These are phyloP conservation scores for Candidula unifasciata DNA, from an alignment of 2,888 invertebrate species.

Conservation along the genomic window DNA sequence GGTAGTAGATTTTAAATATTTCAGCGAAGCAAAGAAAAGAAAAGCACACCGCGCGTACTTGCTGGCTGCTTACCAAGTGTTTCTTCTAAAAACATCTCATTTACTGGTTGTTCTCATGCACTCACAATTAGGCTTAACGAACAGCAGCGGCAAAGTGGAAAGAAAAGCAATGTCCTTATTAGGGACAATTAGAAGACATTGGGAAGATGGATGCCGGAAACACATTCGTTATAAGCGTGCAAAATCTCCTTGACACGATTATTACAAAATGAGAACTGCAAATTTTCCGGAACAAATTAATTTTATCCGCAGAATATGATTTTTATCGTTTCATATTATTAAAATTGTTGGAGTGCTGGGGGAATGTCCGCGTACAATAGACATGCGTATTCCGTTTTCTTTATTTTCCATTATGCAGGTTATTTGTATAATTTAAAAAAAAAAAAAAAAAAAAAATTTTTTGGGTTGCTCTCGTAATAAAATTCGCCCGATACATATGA, in stretches of 20 bases:
- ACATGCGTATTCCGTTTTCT: not conserved
- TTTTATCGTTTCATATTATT: not conserved
- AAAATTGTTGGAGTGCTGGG: not conserved
- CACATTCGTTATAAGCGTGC: slow-evolving; percentile 21
- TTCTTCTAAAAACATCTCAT: not conserved
- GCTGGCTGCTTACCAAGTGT: not conserved
- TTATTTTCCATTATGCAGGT: not conserved
- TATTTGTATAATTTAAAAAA: no score
- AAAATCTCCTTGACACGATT: slow-evolving; percentile 29
- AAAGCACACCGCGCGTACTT: not conserved
- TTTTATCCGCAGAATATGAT: slow-evolving; percentile 18
- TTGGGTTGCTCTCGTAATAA: not conserved
- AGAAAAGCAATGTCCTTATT: slow-evolving; percentile 14
- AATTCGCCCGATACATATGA: not conserved
- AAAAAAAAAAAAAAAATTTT: not conserved
- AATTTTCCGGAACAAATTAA: slow-evolving; percentile 36
- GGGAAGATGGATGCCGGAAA: slow-evolving; percentile 16
- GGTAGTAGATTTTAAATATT: not conserved
- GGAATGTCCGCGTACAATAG: not conserved
- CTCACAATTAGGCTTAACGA: slow-evolving; percentile 16
- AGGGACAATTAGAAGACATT: slow-evolving; percentile 16
- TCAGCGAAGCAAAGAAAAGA: not conserved
- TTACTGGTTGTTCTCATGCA: not conserved
- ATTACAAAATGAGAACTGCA: slow-evolving; percentile 28
- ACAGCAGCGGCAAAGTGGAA: not conserved